Evolutionary conservation across 2,113 vertebrate genomes (phyloP).

Genomic region (Oceanites oceanicus): DNA sequence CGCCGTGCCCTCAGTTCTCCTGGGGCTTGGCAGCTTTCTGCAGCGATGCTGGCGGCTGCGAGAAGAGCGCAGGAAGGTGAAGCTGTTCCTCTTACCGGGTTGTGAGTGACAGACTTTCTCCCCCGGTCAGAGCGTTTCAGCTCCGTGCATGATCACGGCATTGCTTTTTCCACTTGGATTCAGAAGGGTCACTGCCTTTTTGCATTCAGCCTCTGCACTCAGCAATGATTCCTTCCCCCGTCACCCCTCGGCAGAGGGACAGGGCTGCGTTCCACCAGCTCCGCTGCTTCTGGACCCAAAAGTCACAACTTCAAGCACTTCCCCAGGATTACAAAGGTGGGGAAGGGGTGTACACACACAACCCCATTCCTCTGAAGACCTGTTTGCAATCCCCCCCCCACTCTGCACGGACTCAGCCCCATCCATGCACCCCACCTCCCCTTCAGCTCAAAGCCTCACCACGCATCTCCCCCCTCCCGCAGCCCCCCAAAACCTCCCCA

Average conservation of each 20-base stretch:
- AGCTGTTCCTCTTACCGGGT: neutral
- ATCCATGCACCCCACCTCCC: neutral
- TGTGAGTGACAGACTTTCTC: neutral
- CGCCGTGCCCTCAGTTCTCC: fast-evolving
- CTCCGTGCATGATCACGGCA: fast-evolving
- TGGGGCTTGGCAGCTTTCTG: neutral
- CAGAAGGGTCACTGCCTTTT: neutral
- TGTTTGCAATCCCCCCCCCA: neutral
- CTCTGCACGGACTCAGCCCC: neutral
- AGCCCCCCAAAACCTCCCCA: neutral
- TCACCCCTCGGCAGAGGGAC: neutral
- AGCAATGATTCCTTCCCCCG: neutral
- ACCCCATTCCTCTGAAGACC: neutral
- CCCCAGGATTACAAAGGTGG: neutral
- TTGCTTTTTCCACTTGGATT: neutral
- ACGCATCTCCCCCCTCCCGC: neutral
- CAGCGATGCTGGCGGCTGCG: fast-evolving
- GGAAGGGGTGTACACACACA: neutral
- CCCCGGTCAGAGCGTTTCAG: neutral
- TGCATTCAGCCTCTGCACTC: neutral
- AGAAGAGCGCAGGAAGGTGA: neutral
- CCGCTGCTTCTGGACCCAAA: neutral
- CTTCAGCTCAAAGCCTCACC: neutral
- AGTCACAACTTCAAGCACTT: neutral
- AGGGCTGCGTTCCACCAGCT: neutral